Base-by-base conservation (phyloP, 2,113 vertebrate genomes). In the Clarias batrachus region DNA sequence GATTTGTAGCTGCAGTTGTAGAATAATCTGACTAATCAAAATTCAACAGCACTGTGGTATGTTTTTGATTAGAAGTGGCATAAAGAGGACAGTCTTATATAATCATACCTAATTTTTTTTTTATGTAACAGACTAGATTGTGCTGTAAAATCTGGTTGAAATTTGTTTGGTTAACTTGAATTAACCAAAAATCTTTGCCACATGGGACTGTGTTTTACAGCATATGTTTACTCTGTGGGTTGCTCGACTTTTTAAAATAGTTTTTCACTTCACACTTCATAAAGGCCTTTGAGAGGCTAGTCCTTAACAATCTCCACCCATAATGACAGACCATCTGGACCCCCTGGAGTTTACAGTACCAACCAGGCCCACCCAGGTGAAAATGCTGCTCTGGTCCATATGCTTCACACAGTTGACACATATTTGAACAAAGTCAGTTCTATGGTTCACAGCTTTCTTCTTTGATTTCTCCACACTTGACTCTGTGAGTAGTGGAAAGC, bases 201-300 rank as follows among this genome's bases (percentile, higher is more conserved):
- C 5, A 62, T 23, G 63, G 85, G 33, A 37, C 1, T 23, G 23
- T 27, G 4, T 63, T 86, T 71, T 82, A 57, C 66, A 74, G 52
- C 85, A 82, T 82, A 85, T 68, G 62, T 85, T 85, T 71, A 54
- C 84, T 65, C 62, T 57, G 57, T 68, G 27, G 30, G 65, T 57
- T 81, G 17, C 65, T 71, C 12, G 62, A 21, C 62, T 68, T 66
- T 81, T 30, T 25, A 30, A 25, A 66, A 56, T 54, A 83, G 41
- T 83, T 83, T 68, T 68, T 83, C 14, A 68, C 63, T 48, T 83
- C 41, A 84, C 82, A 66, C 63, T 60, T 21, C 73, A 85, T 74
- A 81, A 85, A 88, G 87, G 76, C 77, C 83, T 81, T 74, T 30
- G 83, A 88, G 77, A 85, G 66, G 4, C 68, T 57, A 56, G 37